Evolutionary conservation across 2,888 invertebrate genomes (phyloP), one percentile per base, ranked within the genome.

Genomic region (Synergus umbraculus): DNA sequence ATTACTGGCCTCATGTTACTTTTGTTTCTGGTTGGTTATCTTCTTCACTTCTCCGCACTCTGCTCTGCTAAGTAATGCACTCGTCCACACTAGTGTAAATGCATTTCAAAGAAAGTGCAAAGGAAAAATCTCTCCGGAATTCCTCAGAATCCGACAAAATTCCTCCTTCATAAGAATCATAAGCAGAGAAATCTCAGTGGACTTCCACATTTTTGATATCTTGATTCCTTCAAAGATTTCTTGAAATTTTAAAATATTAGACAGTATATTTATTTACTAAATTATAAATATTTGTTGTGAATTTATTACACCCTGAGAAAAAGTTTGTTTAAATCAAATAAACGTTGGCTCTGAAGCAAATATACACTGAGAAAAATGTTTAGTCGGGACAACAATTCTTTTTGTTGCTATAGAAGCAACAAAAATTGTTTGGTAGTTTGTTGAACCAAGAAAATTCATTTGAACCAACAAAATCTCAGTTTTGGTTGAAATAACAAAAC

Each of bases 1-100:
- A 83, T 85, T 83, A 81, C 81, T 79, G 79, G 80, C 80, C 83
- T 82, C 79, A 78, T 77, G 79, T 84, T 84, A 81, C 78, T 80
- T 81, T 77, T 78, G 46, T 77, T 80, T 77, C 79, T 67, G 66
- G 77, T 69, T 64, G 43, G 64, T 65, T 77, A 58, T 76, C 64
- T 69, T 46, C 15, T n/a, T 54, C 29, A 64, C 44, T 69, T 60
- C 15, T 29, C 37, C 65, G 29, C 78, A 43, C 66, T 64, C 60
- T 22, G 46, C 69, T 78, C 54, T 77, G 43, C 66, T 37, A 73
- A 22, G 22, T 22, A 22, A 73, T 49, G 54, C 54, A 54, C 37
- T 73, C 54, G 22, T 69, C 49, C 29, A 2, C 54, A 37, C 37
- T 54, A 73, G 73, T 73, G 73, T 41, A 54, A 73, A 73, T 73